Conservation (phyloP, 2,113 vertebrate species). For the Pluvianellus socialis region DNA sequence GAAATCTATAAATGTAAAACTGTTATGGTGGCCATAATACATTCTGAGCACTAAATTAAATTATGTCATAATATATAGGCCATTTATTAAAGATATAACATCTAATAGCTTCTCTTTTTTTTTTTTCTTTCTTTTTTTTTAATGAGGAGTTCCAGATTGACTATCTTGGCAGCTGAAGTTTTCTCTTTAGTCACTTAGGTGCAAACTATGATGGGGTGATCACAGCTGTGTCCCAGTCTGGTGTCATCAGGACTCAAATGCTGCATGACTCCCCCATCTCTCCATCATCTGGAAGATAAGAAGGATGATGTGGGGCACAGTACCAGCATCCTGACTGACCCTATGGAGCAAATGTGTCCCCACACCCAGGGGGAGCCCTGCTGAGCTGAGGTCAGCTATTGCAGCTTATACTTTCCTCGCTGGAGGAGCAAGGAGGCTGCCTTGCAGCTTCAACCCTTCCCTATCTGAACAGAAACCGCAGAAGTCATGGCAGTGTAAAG, state of each 20-base stretch:
- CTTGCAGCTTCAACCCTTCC: neutral
- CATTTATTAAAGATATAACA: conserved; percentile 49
- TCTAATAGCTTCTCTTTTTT: neutral
- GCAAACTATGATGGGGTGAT: neutral
- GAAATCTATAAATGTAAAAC: conserved; percentile 65
- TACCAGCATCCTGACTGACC: neutral
- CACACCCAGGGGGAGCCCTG: neutral
- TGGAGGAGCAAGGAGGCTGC: neutral
- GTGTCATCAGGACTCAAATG: neutral
- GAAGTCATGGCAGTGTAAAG: neutral
- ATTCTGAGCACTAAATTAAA: conserved; percentile 55
- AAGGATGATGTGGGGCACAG: neutral
- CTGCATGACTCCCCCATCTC: neutral
- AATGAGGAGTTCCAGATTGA: neutral
- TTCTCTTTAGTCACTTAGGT: neutral
- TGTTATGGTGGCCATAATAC: neutral
- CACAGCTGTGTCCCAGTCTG: neutral
- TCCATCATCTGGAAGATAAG: neutral
- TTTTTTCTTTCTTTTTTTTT: neutral
- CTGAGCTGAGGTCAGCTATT: neutral
- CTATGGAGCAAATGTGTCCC: neutral
- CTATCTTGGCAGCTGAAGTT: neutral
- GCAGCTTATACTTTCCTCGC: neutral
- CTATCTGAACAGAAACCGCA: neutral
- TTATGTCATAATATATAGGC: conserved; percentile 53